Evolutionary conservation across 2,888 invertebrate species (phyloP), one percentile per base, ranked within the genome.

Genomic region (Thelaira solivaga): DNA sequence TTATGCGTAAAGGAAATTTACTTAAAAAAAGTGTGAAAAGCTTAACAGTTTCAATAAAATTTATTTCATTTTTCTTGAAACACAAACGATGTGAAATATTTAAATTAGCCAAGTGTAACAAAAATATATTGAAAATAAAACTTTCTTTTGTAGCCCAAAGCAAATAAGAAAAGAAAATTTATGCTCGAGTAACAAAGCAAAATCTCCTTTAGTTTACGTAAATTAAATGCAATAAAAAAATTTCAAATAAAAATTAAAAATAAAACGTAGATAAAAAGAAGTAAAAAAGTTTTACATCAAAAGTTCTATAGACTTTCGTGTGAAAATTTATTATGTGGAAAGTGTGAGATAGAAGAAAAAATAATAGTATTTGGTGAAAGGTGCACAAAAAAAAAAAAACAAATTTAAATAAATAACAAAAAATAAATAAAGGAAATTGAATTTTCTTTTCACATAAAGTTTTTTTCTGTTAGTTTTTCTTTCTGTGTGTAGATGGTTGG

Each of bases 241-340:
- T 69, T 72, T 34, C 22, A 64, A 57, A 34, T 18, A 4, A 8
- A 53, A 62, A 57, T 31, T 10, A 29, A 13, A 43, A 22, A 34
- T 34, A n/a, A 55, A 39, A 34, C 16, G 49, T 49, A 41, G 20
- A 73, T 36, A n/a, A 68, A 73, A 73, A 57, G 62, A 65, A 64
- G 51, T 64, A 43, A 39, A 59, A 57, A 67, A 31, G 36, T 61
- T 62, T 47, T 29, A 18, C 16, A 26, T 4, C 2, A 64, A 43
- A 55, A 59, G 47, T 59, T 22, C 22, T 22, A 24, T 34, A 64
- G 73, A 69, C 59, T 74, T 65, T 67, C 18, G 53, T 59, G 41
- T 69, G 24, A 69, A 65, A 74, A 71, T 78, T 74, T 78, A 74
- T 78, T 39, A 59, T 65, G 53, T 26, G 53, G 20, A 72, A 76